Base-by-base conservation (phyloP, 1,140 invertebrate species). In the Anoplophora glabripennis region DNA sequence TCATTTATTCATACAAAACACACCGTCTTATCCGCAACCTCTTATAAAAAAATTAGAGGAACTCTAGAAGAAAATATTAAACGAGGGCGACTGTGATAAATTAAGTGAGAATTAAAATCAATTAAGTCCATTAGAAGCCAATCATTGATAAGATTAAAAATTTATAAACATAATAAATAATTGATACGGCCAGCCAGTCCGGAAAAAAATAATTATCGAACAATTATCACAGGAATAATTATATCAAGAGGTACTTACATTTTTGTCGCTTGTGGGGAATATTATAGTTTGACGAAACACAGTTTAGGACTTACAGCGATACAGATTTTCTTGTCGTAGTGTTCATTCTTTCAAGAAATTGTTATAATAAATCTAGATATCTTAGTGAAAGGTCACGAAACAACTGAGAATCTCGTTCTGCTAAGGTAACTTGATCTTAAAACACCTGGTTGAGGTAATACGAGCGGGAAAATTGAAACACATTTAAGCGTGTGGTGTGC, bases 391-490 rank as follows among this genome's bases (percentile, higher is more conserved):
- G 53, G 53, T 54, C 53, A 54, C 53, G 53, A 46, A 33, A 54
- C 53, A 46, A 54, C 53, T 54, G 38, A 44, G 49, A 37, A 52
- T 52, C 53, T 54, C 44, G 53, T 54, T 54, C 53, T 28, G 49
- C 49, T 41, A 54, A 54, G 53, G 53, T 54, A 54, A 54, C 53
- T 54, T 54, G 53, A 54, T 44, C 53, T 42, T 38, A 54, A 52
- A 45, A 54, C 53, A 54, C 53, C 53, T 54, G 53, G 53, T 46
- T 34, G 53, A 35, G 40, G 53, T 46, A 46, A 46, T 46, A 54
- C 35, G 53, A 54, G 53, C 53, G 53, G 53, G 53, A 54, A 54
- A 54, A 45, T 54, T 52, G 40, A 46, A 54, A 51, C 35, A 15
- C 12, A 34, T 36, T 28, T 28, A 28, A 3, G 5, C 21, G 2